Base-by-base conservation (phyloP, 2,888 invertebrate genomes). In the Orgyia antiqua region DNA sequence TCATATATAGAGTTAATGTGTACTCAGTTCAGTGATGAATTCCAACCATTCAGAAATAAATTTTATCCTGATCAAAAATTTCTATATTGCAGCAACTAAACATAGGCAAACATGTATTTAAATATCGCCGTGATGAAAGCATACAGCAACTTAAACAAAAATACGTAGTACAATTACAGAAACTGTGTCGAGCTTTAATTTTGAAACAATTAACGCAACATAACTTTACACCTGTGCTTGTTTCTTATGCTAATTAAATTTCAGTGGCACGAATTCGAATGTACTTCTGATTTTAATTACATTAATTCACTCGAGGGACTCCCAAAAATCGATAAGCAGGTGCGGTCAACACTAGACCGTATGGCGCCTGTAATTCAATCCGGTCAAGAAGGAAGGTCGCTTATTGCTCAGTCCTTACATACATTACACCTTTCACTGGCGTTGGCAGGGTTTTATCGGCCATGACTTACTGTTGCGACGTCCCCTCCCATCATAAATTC, bases 311-410 rank as follows among this genome's bases (percentile, higher is more conserved):
- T 40, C 10, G 35, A 39, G 53, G 49, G 39, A 31, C 36, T 37
- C 42, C 42, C 31, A 4, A 54, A 53, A 45, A 47, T 51, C 52
- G 52, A 52, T 52, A 50, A 5, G 13, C 38, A 42, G 42, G 42
- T 50, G 45, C 33, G 50, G 37, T 30, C 70, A 69, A 42, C 72
- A 59, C 75, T 75, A 77, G 77, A 77, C 78, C 44, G 72, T 66
- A 57, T 63, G 74, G 65, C 72, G 71, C 65, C 68, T 57, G 59
- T 65, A 67, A 69, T 64, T 66, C 65, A 69, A 74, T 66, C 71
- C 73, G 68, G 64, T 65, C 73, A 69, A 73, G 63, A 66, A 68
- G 63, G 63, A 68, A 70, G 61, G 45, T 44, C 63, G 55, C 61
- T 69, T 68, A 72, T 64, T 67, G 62, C 64, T 43, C 50, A 47